These are phyloP conservation scores for Leucozona laternaria DNA, from an alignment of 2,888 invertebrate genomes.

Conservation along the genomic window DNA sequence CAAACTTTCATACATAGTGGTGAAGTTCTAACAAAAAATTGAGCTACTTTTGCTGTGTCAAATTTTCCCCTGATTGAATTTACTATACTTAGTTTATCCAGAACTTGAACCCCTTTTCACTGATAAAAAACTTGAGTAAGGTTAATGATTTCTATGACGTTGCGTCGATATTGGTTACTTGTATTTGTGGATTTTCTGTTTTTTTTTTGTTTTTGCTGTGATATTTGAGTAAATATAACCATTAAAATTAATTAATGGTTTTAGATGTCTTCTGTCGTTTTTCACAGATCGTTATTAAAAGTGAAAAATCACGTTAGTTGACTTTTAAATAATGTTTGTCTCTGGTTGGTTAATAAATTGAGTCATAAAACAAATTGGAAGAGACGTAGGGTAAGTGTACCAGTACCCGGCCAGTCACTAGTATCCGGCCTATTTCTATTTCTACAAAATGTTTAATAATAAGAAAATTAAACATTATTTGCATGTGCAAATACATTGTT, in stretches of 20 bases:
- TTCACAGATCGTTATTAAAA: background rate
- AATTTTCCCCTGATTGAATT: conserved; percentile 40
- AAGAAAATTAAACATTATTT: no score
- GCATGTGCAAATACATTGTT: no score
- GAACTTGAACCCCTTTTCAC: conserved; percentile 45
- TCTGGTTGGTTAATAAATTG: background rate
- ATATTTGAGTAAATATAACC: conserved; percentile 5
- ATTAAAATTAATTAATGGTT: conserved; percentile 17
- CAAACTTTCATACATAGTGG: conserved; percentile 2
- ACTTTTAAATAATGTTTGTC: background rate
- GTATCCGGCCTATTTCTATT: no score
- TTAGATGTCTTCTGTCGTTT: background rate
- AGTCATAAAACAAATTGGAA: background rate
- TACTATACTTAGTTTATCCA: conserved; percentile 21
- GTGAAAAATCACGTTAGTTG: conserved; percentile 6
- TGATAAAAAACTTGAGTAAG: background rate
- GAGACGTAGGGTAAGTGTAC: no score
- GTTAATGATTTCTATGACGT: conserved; percentile 9
- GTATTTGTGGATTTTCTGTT: background rate
- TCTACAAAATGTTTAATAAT: no score
- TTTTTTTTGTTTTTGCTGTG: background rate
- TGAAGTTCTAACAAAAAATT: background rate
- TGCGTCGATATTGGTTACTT: background rate
- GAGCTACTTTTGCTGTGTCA: background rate
- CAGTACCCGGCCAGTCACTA: no score